phyloP scores from a whole-genome alignment of 2,888 invertebrate genomes.

The Ornithoptera priamus region DNA sequence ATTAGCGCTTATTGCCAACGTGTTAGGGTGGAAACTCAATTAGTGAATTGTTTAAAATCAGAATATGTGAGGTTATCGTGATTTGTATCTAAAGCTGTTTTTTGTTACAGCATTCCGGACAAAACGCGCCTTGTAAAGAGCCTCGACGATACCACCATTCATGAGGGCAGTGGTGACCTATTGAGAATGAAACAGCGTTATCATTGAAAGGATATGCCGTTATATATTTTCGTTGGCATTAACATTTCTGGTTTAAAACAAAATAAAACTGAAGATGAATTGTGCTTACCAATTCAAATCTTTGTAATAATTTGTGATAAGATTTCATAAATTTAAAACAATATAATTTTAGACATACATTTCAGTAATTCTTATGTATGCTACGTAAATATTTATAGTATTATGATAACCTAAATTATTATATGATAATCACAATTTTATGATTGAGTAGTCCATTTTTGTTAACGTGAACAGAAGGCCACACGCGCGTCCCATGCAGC shows the following conservation, averaged over 20 bases:
- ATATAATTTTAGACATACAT: too few species aligned
- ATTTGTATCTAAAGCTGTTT: conserved; percentile 74
- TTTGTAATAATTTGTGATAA: not conserved
- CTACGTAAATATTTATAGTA: not conserved
- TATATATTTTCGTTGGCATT: not conserved
- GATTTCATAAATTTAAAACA: too few species aligned
- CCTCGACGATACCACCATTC: conserved; percentile 79
- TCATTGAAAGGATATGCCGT: conserved; percentile 50
- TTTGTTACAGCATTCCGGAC: conserved; percentile 79
- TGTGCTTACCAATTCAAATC: not conserved
- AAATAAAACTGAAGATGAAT: not conserved
- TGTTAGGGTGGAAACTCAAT: conserved; percentile 42
- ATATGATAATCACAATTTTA: conserved; percentile 26
- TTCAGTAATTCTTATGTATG: not conserved
- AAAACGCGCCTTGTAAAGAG: conserved; percentile 79
- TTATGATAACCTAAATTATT: not conserved
- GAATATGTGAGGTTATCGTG: conserved; percentile 58
- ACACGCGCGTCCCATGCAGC: conserved; percentile 73
- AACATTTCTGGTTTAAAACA: not conserved
- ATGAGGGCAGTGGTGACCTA: conserved; percentile 78
- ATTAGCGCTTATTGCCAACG: conserved; percentile 29
- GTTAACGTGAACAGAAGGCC: conserved; percentile 47
- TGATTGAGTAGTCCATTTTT: conserved; percentile 20
- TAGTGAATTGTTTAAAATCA: conserved; percentile 29
- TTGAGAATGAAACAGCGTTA: conserved; percentile 64